Base-by-base conservation (phyloP, 2,113 vertebrate species). In the Glaucomys volans region DNA sequence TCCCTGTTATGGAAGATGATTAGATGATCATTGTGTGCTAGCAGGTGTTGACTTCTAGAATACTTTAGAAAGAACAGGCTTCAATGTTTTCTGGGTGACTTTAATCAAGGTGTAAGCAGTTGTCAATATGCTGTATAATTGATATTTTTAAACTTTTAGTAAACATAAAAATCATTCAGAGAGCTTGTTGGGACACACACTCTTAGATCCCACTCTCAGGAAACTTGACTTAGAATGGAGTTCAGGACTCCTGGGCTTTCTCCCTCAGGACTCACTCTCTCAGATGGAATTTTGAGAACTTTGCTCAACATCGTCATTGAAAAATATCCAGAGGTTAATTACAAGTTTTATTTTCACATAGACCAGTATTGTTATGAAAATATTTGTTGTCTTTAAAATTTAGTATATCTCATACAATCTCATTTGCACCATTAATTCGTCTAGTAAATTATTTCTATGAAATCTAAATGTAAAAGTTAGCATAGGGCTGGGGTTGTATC, bases 381-480 rank as follows among this genome's bases (percentile, higher is more conserved):
- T 80, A 90, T 72, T 92, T 92, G 54, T 66, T 90, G 9, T 80
- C 71, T 54, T 90, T 74, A 87, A 95, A 57, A 18, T 94, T 76
- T 87, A 84, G 30, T 59, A 24, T 91, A 67, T 87, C 24, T 71
- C 62, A 44, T 90, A 75, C 4, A 71, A 83, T 92, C 52, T 82
- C n/a, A 37, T 66, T 82, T 94, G 79, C 22, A 54, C 79, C 42
- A 54, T 91, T 97, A 93, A 91, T 84, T 94, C 62, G 91, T 52
- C n/a, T 3, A 67, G 64, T 54, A 94, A 93, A 91, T 89, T 82
- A 95, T 93, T 89, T 95, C 86, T 95, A 85, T 89, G 93, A 97
- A 94, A 83, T 54, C 88, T 3, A 79, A 74, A 92, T 66, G 12
- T 89, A 79, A 94, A 97, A 94, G 44, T 96, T 86, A 97, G 89